These are phyloP conservation scores for Callosobruchus maculatus DNA, from an alignment of 2,888 invertebrate species.

Conservation along the genomic window DNA sequence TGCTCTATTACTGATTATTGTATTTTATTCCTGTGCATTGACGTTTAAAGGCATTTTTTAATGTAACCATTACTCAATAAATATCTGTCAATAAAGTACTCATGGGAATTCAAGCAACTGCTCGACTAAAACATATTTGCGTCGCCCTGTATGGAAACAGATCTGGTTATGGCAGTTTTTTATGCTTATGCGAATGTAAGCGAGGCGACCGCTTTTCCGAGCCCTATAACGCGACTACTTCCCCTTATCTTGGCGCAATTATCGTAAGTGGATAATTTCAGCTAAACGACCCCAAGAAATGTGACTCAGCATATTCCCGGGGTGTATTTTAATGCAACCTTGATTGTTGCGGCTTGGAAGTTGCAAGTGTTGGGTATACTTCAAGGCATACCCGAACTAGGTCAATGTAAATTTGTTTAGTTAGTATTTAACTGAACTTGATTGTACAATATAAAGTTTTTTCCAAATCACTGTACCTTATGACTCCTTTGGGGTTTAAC, in stretches of 20 bases:
- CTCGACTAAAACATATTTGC: no score
- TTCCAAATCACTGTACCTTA: no score
- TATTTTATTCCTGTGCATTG: no score
- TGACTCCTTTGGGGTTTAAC: no score
- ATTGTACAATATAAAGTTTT: no score
- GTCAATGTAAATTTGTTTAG: no score
- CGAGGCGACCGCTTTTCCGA: not conserved
- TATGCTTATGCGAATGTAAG: not conserved
- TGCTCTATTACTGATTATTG: no score
- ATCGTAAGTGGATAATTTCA: conserved; percentile 3
- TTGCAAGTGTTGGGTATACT: not conserved
- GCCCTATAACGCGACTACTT: conserved; percentile 1
- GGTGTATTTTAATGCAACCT: not conserved
- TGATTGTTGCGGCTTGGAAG: not conserved
- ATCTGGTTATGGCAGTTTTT: not conserved
- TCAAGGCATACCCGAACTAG: not conserved
- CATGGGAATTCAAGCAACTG: no score
- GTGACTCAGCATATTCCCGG: conserved; percentile 3
- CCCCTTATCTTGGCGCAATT: conserved; percentile 2
- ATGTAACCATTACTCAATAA: no score
- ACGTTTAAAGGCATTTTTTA: no score
- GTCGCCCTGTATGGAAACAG: not conserved
- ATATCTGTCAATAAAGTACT: no score
- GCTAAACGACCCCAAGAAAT: not conserved
- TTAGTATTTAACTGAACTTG: no score